Evolutionary conservation across 2,888 invertebrate species (phyloP), one percentile per base, ranked within the genome.

Genomic region (Drosophila mimetica): DNA sequence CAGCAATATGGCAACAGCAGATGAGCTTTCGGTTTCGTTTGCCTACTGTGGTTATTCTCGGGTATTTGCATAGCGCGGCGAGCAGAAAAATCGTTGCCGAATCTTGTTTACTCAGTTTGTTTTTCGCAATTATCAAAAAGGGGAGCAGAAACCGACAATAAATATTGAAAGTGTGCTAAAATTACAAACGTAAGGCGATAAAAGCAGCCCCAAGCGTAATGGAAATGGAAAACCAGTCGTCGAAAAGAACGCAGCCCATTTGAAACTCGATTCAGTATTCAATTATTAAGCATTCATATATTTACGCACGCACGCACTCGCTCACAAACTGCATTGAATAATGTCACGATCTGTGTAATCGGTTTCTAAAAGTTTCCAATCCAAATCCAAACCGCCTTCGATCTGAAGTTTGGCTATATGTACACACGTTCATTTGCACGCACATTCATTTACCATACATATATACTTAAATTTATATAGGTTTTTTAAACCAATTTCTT

Each of bases 91-190:
- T 61, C 71, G 50, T 54, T 41, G 47, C 58, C 36, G 61, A 48
- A 37, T 65, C 58, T 71, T 85, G 73, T 86, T 83, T 72, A 48
- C 42, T 69, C 52, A 44, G 51, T 54, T 69, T 65, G 53, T 47
- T 71, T 58, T 69, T 69, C 67, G 71, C 74, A 85, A 75, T 82
- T 82, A 74, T 67, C 48, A 44, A 36, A 36, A 85, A 71, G 75
- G 63, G 61, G 70, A 73, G 69, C 34, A 22, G 57, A 37, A 36
- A 66, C 70, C 73, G 70, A 74, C 72, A 75, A 73, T 70, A 86
- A 84, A 82, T 84, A 86, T 82, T 82, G 67, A 77, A 77, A 82
- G 77, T 75, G 75, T 73, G 77, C 63, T 71, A 71, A 84, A 82
- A 74, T 71, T 75, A 85, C 82, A 85, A 66, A 74, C 44, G 52